Evolutionary conservation across 2,113 vertebrate species (phyloP).

Genomic region (Speoplatyrhinus poulsoni): DNA sequence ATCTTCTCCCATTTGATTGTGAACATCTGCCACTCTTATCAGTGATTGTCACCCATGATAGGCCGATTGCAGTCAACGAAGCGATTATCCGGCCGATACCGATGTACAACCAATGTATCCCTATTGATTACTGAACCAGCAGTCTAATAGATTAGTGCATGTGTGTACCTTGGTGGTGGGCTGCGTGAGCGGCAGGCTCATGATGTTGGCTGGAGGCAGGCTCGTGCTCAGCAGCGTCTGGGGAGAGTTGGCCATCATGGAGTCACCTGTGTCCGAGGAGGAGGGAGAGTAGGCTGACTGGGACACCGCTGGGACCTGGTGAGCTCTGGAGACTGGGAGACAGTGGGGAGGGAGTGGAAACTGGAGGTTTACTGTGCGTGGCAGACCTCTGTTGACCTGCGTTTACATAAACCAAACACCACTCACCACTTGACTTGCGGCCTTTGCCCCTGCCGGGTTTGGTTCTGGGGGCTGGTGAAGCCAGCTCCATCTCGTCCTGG

Average conservation of each 20-base stretch:
- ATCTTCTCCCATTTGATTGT: too few species aligned
- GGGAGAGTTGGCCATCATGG: constrained; percentile 82
- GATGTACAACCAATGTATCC: too few species aligned
- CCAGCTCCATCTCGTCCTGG: constrained; percentile 86
- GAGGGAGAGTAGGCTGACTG: constrained; percentile 84
- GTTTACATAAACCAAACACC: neutral
- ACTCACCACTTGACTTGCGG: constrained; percentile 79
- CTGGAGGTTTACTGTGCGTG: too few species aligned
- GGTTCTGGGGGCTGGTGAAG: constrained; percentile 81
- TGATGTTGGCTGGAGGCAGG: constrained; percentile 73
- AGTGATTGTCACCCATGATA: too few species aligned
- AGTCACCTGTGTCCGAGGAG: constrained; percentile 85
- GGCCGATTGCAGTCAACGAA: too few species aligned
- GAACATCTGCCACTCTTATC: too few species aligned
- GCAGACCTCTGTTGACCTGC: neutral
- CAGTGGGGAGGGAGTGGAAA: too few species aligned
- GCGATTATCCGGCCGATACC: too few species aligned
- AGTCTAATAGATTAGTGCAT: neutral
- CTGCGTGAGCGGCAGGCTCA: constrained; percentile 77
- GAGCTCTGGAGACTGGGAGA: constrained; percentile 71
- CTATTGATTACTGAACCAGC: too few species aligned
- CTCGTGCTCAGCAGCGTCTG: constrained; percentile 85
- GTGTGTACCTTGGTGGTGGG: constrained; percentile 74
- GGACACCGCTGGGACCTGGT: constrained; percentile 90
- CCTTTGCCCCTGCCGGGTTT: constrained; percentile 84